Percentiles rank a stretch among this genome's conserved stretches.
phyloP scores from a whole-genome alignment of 1,140 invertebrate species.

The Pseudomyrmex gracilis region DNA sequence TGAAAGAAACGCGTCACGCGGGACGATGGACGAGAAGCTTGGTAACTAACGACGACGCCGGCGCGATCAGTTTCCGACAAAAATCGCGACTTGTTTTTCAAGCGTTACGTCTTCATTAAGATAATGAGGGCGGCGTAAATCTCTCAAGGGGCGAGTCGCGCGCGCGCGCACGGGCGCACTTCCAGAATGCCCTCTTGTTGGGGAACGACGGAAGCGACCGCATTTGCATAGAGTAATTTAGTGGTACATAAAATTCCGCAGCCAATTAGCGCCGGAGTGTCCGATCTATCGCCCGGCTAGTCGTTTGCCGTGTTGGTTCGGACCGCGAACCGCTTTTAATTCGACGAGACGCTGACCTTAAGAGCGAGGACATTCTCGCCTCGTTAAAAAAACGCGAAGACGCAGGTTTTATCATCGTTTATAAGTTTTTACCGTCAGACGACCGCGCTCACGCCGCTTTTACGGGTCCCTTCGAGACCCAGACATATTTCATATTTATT shows the following conservation, averaged over 20 bases:
- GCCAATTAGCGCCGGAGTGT: slow-evolving; percentile 82
- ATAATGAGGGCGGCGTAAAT: slow-evolving; percentile 84
- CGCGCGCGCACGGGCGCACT: slow-evolving; percentile 35
- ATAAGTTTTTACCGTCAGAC: slow-evolving; percentile 20
- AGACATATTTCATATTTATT: slow-evolving; percentile 21
- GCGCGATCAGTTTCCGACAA: slow-evolving; percentile 75
- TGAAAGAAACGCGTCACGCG: slow-evolving; percentile 7
- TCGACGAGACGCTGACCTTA: slow-evolving; percentile 55
- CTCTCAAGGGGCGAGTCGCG: slow-evolving; percentile 72
- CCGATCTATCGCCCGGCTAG: slow-evolving; percentile 76
- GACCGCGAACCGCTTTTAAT: slow-evolving; percentile 64
- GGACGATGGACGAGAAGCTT: slow-evolving; percentile 32
- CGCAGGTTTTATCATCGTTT: slow-evolving; percentile 24
- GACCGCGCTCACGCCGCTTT: background rate
- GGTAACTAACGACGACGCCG: slow-evolving; percentile 64
- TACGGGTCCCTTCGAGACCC: background rate
- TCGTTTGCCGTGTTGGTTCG: slow-evolving; percentile 56
- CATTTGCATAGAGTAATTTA: slow-evolving; percentile 85
- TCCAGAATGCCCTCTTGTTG: slow-evolving; percentile 56
- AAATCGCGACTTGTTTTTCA: slow-evolving; percentile 76
- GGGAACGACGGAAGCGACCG: slow-evolving; percentile 73
- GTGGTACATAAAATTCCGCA: slow-evolving; percentile 83
- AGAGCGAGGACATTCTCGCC: slow-evolving; percentile 38
- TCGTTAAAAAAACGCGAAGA: slow-evolving; percentile 17
- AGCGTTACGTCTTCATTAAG: slow-evolving; percentile 84